Evolutionary conservation across 2,797 vertebrate species (phyloP).

Genomic region (Mionectes olivaceus): DNA sequence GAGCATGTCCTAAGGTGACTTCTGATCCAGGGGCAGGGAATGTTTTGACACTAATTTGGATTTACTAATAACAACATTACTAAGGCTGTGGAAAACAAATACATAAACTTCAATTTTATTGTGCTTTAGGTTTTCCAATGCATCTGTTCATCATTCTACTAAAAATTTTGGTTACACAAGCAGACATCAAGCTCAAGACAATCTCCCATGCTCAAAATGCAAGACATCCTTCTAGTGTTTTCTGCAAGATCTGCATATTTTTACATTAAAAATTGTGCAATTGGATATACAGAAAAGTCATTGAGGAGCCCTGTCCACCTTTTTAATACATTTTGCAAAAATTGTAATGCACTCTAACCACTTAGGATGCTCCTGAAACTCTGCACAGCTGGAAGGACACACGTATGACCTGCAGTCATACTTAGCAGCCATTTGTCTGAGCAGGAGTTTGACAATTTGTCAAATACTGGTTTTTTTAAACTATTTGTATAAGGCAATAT

Average conservation of each 20-base stretch:
- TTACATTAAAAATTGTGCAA: background rate
- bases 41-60: background rate
- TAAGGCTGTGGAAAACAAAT: background rate
- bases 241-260: background rate
- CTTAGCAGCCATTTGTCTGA: background rate
- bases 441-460: background rate
- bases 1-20: background rate
- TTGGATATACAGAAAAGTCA: background rate
- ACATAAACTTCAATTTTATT: background rate
- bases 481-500: background rate
- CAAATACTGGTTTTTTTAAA: background rate
- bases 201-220: background rate
- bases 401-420: background rate
- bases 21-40: background rate
- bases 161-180: background rate
- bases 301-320: accelerated
- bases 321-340: background rate
- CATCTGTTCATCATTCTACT: background rate
- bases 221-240: background rate
- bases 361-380: background rate
- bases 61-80: background rate
- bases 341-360: background rate
- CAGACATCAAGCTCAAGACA: background rate
- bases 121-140: background rate
- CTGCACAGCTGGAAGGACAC: background rate